A percentile compares a stretch with the other conserved stretches of the same genome.
phyloP scores from a whole-genome alignment of 2,888 invertebrate genomes.

The Rhingia rostrata region DNA sequence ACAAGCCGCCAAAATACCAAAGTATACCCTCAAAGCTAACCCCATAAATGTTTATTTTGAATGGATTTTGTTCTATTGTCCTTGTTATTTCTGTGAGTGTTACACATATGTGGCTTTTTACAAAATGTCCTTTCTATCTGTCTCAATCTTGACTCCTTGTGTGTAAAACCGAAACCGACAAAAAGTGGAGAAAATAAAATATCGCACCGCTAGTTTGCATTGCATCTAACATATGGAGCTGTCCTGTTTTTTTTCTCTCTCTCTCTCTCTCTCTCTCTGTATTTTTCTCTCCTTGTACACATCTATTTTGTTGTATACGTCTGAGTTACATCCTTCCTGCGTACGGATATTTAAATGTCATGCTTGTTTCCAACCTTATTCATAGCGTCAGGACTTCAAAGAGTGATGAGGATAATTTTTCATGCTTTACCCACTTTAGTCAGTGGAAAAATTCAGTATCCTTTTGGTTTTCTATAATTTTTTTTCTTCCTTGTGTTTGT shows the following conservation, averaged over 20 bases:
- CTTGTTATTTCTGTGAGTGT: constrained; percentile 69
- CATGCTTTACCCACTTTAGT: constrained; percentile 46
- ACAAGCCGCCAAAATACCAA: constrained; percentile 39
- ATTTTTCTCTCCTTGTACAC: no score
- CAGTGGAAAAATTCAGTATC: constrained; percentile 30
- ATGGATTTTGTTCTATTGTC: constrained; percentile 69
- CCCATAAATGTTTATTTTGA: constrained; percentile 66
- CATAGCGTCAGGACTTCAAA: constrained; percentile 59
- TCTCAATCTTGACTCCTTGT: constrained; percentile 43
- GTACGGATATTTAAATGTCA: constrained; percentile 68
- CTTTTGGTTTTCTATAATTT: constrained; percentile 3
- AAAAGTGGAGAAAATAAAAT: constrained; percentile 7
- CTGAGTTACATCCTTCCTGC: constrained; percentile 56
- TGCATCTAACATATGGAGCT: constrained; percentile 69
- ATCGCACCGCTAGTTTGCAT: constrained; percentile 66
- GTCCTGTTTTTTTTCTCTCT: constrained; percentile 42
- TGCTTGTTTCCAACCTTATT: constrained; percentile 69
- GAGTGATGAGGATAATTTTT: constrained; percentile 71
- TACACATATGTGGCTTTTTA: constrained; percentile 63
- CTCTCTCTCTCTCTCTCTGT: no score
- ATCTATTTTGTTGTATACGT: constrained; percentile 52
- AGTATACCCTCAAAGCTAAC: constrained; percentile 54
- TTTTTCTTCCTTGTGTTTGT: neutral
- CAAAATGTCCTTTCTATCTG: constrained; percentile 35
- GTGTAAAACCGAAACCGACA: constrained; percentile 28